Conservation (phyloP, 1,140 invertebrate species). For the Dysdera silvatica region DNA sequence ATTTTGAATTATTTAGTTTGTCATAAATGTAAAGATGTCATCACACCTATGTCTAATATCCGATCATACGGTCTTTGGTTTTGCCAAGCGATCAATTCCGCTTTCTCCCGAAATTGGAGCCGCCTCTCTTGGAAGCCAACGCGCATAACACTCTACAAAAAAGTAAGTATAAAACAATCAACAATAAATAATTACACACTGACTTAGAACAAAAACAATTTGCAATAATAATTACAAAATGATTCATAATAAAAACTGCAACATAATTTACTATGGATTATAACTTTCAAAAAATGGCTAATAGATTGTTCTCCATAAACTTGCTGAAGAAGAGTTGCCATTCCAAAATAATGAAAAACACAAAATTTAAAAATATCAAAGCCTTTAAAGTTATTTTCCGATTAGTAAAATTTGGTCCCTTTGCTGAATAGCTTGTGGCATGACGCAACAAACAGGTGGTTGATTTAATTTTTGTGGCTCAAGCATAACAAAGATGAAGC, state of each 20-base stretch:
- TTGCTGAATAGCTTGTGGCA: too few relatives aligned
- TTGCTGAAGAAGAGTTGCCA: too few relatives aligned
- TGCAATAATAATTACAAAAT: background rate
- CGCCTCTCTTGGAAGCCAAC: conserved; percentile 91
- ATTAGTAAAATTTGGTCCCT: too few relatives aligned
- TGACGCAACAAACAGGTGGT: too few relatives aligned
- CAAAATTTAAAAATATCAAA: too few relatives aligned
- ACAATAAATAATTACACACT: background rate
- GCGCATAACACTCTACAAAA: conserved; percentile 69
- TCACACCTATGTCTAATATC: conserved; percentile 62
- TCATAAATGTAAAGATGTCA: background rate
- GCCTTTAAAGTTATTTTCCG: too few relatives aligned
- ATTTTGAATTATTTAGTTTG: background rate
- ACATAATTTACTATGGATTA: conserved; percentile 3
- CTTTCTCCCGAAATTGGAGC: conserved; percentile 84
- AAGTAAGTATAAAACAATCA: conserved; percentile 15
- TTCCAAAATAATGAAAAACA: too few relatives aligned
- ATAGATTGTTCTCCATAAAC: too few relatives aligned
- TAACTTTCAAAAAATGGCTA: too few relatives aligned
- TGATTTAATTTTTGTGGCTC: too few relatives aligned
- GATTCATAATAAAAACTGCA: background rate
- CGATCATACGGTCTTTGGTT: conserved; percentile 74
- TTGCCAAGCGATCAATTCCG: conserved; percentile 85
- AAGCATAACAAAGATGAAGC: too few relatives aligned
- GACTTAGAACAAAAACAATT: background rate